Evolutionary conservation across 2,888 invertebrate species (phyloP).

Genomic region (Fragum fragum): DNA sequence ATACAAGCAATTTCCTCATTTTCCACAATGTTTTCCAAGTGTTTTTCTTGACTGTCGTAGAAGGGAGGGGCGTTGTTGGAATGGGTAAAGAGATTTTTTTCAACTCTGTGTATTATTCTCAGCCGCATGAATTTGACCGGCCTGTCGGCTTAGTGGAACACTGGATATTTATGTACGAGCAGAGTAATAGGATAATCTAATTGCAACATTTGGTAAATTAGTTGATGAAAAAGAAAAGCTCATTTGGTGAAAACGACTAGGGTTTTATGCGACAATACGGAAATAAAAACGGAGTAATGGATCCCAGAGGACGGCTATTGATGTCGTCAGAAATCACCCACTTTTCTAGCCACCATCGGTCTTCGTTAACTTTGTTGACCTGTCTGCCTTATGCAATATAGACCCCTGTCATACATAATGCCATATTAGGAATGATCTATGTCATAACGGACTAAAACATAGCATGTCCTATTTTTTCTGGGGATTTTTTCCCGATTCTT

Average conservation of each 20-base stretch:
- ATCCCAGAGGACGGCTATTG: neutral
- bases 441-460: too few species aligned
- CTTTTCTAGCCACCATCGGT: neutral
- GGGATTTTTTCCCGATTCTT: too few species aligned
- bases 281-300: neutral
- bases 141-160: too few species aligned
- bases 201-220: neutral
- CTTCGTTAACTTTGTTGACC: neutral
- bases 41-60: neutral
- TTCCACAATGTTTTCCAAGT: neutral
- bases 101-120: too few species aligned
- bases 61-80: too few species aligned
- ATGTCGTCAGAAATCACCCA: neutral
- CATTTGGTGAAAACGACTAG: neutral
- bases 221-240: neutral
- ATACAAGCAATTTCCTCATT: neutral
- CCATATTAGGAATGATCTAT: too few species aligned
- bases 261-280: slow-evolving; percentile 1
- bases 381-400: too few species aligned
- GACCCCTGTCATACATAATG: too few species aligned
- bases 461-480: too few species aligned
- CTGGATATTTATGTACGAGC: too few species aligned
- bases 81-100: too few species aligned
- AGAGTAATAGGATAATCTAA: neutral
- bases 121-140: too few species aligned